Conservation (phyloP, 1,140 invertebrate species). For the Eufriesea mexicana region DNA sequence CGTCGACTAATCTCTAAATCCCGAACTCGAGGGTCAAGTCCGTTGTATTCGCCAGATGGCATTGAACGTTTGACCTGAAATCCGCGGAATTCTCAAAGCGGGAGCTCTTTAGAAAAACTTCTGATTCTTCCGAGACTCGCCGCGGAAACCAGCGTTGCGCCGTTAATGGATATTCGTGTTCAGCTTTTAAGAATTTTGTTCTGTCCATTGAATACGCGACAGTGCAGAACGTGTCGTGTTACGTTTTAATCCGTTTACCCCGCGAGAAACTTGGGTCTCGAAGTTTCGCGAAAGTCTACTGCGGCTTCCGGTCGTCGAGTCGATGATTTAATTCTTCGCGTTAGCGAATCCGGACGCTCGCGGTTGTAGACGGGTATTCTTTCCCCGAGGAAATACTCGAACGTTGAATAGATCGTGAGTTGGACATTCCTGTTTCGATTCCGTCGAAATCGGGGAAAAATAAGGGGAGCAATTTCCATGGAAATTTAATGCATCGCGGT, state of each 20-base stretch:
- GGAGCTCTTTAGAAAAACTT: background rate
- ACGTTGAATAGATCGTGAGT: too few relatives aligned
- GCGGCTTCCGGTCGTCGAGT: too few relatives aligned
- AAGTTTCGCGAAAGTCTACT: too few relatives aligned
- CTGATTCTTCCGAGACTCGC: background rate
- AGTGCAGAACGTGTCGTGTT: background rate
- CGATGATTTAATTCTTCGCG: background rate
- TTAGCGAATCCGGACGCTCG: too few relatives aligned
- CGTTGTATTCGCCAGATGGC: background rate
- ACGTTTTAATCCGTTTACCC: background rate
- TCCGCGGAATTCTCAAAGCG: background rate
- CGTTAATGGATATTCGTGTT: constrained; percentile 4
- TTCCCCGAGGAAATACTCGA: background rate
- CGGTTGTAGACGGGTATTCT: too few relatives aligned
- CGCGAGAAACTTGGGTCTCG: too few relatives aligned
- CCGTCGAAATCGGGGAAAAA: background rate
- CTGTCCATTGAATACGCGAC: too few relatives aligned
- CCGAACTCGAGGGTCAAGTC: background rate
- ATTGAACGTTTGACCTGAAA: constrained; percentile 48
- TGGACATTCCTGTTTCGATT: too few relatives aligned
- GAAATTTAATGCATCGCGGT: too few relatives aligned
- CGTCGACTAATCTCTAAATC: constrained; percentile 27
- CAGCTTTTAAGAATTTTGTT: background rate
- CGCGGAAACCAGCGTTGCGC: background rate
- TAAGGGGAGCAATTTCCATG: fast-evolving